phyloP scores from a whole-genome alignment of 2,797 vertebrate genomes.

The Balearica regulorum region DNA sequence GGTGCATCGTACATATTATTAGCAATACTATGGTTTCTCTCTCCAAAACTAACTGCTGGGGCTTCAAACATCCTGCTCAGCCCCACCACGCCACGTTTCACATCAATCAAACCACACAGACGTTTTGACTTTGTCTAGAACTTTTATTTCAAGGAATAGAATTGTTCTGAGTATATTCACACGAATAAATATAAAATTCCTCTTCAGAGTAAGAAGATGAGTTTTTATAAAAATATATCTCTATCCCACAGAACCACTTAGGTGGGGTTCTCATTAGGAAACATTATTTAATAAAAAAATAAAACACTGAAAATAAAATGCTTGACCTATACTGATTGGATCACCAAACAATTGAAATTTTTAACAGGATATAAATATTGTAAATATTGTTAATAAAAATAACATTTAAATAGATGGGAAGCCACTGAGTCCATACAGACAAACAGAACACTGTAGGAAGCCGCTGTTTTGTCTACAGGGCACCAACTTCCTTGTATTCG shows the following conservation, averaged over 20 bases:
- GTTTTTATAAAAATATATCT: conserved; percentile 73
- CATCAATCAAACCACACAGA: not conserved
- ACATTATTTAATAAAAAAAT: conserved; percentile 61
- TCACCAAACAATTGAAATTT: conserved; percentile 48
- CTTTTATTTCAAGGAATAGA: conserved; percentile 46
- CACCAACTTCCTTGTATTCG: conserved; percentile 72
- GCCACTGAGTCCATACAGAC: not conserved
- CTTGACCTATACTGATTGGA: conserved; percentile 62
- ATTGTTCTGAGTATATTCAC: conserved; percentile 45
- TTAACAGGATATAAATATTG: conserved; percentile 74
- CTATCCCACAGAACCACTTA: conserved; percentile 30
- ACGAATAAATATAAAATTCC: conserved; percentile 66
- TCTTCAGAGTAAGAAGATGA: conserved; percentile 35
- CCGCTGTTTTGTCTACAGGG: conserved; percentile 3
- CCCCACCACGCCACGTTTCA: not conserved
- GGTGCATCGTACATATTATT: not conserved
- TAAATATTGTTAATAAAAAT: conserved; percentile 75
- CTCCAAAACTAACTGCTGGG: not conserved
- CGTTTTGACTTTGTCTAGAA: not conserved
- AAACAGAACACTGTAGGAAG: not conserved
- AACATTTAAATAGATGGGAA: conserved; percentile 32
- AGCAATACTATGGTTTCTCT: not conserved
- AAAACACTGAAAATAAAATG: conserved; percentile 69
- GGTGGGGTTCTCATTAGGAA: not conserved
- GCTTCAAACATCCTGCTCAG: not conserved